These are phyloP conservation scores for Mastacembelus armatus DNA, from an alignment of 2,797 vertebrate genomes.

Conservation along the genomic window DNA sequence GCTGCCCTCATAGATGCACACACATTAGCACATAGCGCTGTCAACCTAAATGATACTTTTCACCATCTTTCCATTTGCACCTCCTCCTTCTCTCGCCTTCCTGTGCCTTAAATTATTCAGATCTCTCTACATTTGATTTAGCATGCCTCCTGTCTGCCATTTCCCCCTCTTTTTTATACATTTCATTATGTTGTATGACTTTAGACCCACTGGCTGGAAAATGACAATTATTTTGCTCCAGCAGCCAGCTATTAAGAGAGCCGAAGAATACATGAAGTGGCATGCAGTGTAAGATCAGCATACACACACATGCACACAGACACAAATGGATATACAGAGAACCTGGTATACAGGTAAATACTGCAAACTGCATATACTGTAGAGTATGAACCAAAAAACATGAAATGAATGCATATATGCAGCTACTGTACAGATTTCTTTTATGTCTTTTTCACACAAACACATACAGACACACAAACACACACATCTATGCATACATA, in stretches of 20 bases:
- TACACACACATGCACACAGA: constrained; percentile 19
- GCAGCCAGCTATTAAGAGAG: constrained; percentile 87
- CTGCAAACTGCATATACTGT: constrained; percentile 10
- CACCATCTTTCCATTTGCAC: constrained; percentile 83
- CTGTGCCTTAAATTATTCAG: constrained; percentile 87
- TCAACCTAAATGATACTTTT: constrained; percentile 87
- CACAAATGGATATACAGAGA: constrained; percentile 13
- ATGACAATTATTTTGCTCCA: constrained; percentile 90
- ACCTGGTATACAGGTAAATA: constrained; percentile 46
- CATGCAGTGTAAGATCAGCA: constrained; percentile 53
- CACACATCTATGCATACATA: constrained; percentile 39
- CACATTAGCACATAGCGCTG: constrained; percentile 81
- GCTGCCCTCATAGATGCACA: constrained; percentile 77
- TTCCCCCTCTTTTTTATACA: constrained; percentile 85
- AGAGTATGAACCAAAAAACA: background rate
- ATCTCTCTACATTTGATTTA: constrained; percentile 88
- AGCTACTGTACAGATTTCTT: constrained; percentile 20
- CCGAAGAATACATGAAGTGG: constrained; percentile 81
- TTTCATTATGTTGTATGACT: constrained; percentile 90
- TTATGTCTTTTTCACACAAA: constrained; percentile 22
- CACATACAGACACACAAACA: too few relatives aligned
- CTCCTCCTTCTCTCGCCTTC: constrained; percentile 79
- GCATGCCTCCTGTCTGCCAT: constrained; percentile 85
- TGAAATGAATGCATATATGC: constrained; percentile 11
- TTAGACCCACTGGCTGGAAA: constrained; percentile 90